These are phyloP conservation scores for Stomorhina lunata DNA, from an alignment of 2,888 invertebrate genomes.

Conservation along the genomic window DNA sequence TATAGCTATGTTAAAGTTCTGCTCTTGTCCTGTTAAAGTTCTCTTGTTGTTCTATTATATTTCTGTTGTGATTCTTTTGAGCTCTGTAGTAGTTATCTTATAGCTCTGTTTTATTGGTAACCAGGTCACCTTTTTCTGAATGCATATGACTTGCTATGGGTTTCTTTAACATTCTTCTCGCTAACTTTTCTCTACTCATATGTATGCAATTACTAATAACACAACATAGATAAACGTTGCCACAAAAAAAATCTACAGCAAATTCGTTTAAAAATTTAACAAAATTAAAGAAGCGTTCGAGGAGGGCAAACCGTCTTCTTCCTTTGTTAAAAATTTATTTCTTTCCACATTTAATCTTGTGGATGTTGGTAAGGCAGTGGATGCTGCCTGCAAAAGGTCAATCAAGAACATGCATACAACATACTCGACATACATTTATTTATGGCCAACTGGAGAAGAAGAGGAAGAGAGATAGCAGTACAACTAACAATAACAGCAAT, in stretches of 20 bases:
- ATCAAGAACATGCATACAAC: conserved; percentile 61
- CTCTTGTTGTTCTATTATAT: too few species aligned
- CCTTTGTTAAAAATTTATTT: conserved; percentile 4
- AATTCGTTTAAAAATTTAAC: neutral
- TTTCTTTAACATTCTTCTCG: neutral
- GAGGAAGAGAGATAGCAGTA: neutral
- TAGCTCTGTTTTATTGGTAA: neutral
- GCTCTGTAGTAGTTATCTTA: neutral
- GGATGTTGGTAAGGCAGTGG: neutral
- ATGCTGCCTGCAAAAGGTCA: conserved; percentile 56
- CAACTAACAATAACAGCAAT: conserved; percentile 22
- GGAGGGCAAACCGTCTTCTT: neutral
- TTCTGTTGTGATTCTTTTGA: neutral
- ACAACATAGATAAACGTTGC: conserved; percentile 28
- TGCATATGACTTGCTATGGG: neutral
- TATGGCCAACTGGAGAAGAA: neutral
- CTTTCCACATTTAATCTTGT: neutral
- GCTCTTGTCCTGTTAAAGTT: too few species aligned
- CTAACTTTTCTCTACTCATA: conserved; percentile 1
- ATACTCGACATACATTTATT: conserved; percentile 50
- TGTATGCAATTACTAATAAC: conserved; percentile 52
- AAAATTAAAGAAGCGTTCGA: neutral
- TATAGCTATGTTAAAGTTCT: too few species aligned
- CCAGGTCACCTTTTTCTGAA: conserved; percentile 11
- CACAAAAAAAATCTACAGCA: neutral